phyloP scores from a whole-genome alignment of 1,140 invertebrate species.

The Hestina assimilis region DNA sequence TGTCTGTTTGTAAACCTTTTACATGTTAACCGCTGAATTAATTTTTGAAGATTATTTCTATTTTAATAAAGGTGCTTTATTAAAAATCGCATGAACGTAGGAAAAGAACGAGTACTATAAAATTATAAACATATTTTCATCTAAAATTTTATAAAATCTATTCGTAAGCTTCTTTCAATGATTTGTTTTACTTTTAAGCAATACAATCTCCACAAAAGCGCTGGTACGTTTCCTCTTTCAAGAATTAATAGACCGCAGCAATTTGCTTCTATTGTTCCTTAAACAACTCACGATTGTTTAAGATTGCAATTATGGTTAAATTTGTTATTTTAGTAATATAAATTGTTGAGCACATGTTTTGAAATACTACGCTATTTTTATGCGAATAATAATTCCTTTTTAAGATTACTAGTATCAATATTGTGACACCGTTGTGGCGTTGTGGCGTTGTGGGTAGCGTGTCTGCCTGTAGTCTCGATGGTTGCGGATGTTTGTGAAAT shows the following conservation, averaged over 20 bases:
- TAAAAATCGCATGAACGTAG: too few species aligned
- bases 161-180: neutral
- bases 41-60: neutral
- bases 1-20: too few species aligned
- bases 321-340: neutral
- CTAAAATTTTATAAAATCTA: neutral
- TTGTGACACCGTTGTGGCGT: too few species aligned
- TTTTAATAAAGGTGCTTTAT: neutral
- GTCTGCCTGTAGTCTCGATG: too few species aligned
- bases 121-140: neutral
- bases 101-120: too few species aligned
- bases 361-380: neutral
- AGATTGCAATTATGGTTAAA: neutral
- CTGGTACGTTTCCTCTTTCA: conserved; percentile 6
- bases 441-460: too few species aligned
- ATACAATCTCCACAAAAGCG: conserved; percentile 1
- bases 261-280: conserved; percentile 18
- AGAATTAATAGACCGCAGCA: conserved; percentile 18
- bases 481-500: too few species aligned
- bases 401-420: too few species aligned
- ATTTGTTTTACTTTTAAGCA: conserved; percentile 1
- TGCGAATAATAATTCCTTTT: neutral
- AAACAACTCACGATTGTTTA: neutral
- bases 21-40: too few species aligned
- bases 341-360: neutral